phyloP scores from a whole-genome alignment of 2,797 vertebrate genomes.

The Chiroxiphia lanceolata region DNA sequence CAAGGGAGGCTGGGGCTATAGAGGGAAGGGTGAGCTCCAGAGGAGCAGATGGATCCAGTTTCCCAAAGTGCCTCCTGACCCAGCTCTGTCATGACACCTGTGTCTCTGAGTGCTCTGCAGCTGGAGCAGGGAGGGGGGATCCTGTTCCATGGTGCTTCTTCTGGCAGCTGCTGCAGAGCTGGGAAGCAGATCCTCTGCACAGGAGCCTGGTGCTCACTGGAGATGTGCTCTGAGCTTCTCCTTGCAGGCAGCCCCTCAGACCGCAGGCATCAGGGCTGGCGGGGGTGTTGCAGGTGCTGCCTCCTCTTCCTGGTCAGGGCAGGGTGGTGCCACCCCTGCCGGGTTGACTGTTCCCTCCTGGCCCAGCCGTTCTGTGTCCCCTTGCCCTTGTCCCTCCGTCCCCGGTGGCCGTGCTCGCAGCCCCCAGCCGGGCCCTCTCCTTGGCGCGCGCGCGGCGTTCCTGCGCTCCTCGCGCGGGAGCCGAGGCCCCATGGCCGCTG shows the following conservation, averaged over 20 bases:
- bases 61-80: background rate
- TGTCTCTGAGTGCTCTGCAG: background rate
- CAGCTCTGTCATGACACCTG: background rate
- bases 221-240: background rate
- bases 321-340: background rate
- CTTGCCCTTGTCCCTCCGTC: background rate
- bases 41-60: background rate
- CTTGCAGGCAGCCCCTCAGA: background rate
- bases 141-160: background rate
- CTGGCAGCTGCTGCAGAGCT: background rate
- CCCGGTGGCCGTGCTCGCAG: background rate
- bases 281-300: background rate
- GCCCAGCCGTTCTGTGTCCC: background rate
- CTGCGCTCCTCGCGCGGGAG: background rate
- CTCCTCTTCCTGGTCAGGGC: background rate
- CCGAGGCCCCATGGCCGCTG: conserved; percentile 48
- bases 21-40: background rate
- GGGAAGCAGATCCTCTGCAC: background rate
- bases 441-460: background rate
- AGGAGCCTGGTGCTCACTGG: background rate
- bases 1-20: background rate
- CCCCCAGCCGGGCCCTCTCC: conserved; percentile 44
- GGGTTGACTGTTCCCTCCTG: accelerated
- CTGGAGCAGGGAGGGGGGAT: background rate
- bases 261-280: background rate